Base-by-base conservation (phyloP, 1,140 invertebrate species). In the Bombus pyrosoma region DNA sequence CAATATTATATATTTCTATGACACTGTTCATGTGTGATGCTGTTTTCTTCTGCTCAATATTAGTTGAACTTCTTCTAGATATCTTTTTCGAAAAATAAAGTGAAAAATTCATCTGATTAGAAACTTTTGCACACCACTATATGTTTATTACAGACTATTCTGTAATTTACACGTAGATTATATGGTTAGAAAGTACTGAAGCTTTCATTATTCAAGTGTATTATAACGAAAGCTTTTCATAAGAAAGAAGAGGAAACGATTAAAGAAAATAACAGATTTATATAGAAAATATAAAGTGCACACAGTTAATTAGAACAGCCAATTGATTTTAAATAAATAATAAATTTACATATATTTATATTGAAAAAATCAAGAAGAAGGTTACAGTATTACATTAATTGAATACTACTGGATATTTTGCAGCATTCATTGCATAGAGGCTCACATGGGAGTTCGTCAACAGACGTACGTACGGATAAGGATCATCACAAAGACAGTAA, bases 381-480 rank as follows among this genome's bases (percentile, higher is more conserved):
- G 1, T 64, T 15, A 64, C 15, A 2, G 47, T 32, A 18, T 34
- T 59, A 5, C 25, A 9, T 32, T 15, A 41, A 34, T 57, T 12
- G 8, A 53, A 34, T 25, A 25, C 9, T 12, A 4, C 59, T 82
- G 59, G 10, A 34, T 81, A 62, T 87, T 87, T 86, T 85, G 22
- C 83, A 95, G 93, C 91, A 95, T 79, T 94, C 94, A 1, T 86
- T 95, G 86, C 89, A 95, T 57, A 92, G 93, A 91, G 91, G 91
- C 76, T 92, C 93, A 9, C 92, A 94, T 69, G 94, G 91, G 32
- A 94, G 92, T 85, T 94, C 94, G 15, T 91, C 93, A 6, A 85
- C 86, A 53, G 94, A 95, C 82, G 93, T 95, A 18, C 91, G 80
- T 66, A 90, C 90, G 1, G 94, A 95, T 28, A 95, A 91, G 74